phyloP scores from a whole-genome alignment of 2,113 vertebrate genomes.

The Pteropus alecto region DNA sequence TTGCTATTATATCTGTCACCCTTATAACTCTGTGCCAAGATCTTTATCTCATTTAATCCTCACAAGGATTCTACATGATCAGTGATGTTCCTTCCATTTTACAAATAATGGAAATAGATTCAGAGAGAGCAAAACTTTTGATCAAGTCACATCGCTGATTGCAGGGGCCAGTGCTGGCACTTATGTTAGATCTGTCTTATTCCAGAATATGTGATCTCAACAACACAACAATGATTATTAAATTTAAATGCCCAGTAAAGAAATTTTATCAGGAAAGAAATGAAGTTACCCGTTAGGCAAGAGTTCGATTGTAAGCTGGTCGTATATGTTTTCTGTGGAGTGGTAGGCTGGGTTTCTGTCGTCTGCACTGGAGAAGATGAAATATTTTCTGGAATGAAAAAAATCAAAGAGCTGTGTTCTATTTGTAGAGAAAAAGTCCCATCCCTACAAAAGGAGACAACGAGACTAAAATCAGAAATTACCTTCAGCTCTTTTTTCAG shows the following conservation, averaged over 20 bases:
- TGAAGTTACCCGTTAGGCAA: constrained; percentile 28
- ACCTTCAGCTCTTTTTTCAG: background rate
- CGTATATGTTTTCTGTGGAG: background rate
- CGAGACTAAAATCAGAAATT: background rate
- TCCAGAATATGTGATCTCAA: background rate
- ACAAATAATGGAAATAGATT: background rate
- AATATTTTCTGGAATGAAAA: background rate
- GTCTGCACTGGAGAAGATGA: background rate
- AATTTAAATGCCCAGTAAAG: background rate
- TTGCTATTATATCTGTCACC: background rate
- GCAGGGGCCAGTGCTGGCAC: background rate
- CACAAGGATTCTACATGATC: background rate
- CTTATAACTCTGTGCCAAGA: background rate
- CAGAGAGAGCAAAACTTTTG: background rate
- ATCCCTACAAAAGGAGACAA: background rate
- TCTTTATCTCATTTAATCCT: background rate
- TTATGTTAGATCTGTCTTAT: background rate
- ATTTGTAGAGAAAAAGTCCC: background rate
- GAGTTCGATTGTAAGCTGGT: background rate
- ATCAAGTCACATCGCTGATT: background rate
- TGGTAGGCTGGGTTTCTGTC: background rate
- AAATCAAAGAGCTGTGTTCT: background rate
- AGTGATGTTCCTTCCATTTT: background rate
- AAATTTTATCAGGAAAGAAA: background rate
- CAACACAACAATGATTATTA: background rate